Conservation (phyloP, 1,140 invertebrate genomes). For the Linepithema humile region DNA sequence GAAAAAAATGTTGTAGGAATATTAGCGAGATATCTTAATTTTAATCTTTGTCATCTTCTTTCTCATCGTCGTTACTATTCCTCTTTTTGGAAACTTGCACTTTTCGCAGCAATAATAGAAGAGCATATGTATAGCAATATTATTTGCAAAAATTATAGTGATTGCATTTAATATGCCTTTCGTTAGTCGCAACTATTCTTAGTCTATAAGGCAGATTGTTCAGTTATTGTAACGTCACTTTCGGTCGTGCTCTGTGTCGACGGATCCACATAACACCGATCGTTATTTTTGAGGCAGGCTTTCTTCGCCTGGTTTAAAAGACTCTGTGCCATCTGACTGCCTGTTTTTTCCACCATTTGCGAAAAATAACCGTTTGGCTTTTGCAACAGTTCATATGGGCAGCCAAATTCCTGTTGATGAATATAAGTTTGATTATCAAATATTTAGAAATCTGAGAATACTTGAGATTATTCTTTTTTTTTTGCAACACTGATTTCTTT, state of each 20-base stretch:
- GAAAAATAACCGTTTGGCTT: conserved; percentile 66
- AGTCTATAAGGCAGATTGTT: conserved; percentile 20
- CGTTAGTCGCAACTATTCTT: no score
- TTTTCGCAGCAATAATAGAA: no score
- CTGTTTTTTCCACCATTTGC: conserved; percentile 71
- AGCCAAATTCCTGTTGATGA: conserved; percentile 83
- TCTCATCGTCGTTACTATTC: no score
- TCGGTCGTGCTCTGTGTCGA: not conserved
- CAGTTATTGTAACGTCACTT: not conserved
- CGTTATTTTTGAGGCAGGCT: conserved; percentile 1
- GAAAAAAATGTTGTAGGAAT: no score
- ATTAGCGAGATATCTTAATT: no score
- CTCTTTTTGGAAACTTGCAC: no score
- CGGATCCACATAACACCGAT: not conserved
- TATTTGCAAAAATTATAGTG: no score
- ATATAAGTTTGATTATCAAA: conserved; percentile 18
- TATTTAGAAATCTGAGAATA: not conserved
- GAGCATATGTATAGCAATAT: no score
- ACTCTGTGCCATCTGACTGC: conserved; percentile 46
- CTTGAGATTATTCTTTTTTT: no score
- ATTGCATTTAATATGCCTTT: no score
- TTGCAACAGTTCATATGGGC: conserved; percentile 84
- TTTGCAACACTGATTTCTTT: no score
- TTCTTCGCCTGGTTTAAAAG: conserved; percentile 51
- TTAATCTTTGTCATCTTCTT: no score